Conservation (phyloP, 2,113 vertebrate genomes). For the Hyaena hyaena region DNA sequence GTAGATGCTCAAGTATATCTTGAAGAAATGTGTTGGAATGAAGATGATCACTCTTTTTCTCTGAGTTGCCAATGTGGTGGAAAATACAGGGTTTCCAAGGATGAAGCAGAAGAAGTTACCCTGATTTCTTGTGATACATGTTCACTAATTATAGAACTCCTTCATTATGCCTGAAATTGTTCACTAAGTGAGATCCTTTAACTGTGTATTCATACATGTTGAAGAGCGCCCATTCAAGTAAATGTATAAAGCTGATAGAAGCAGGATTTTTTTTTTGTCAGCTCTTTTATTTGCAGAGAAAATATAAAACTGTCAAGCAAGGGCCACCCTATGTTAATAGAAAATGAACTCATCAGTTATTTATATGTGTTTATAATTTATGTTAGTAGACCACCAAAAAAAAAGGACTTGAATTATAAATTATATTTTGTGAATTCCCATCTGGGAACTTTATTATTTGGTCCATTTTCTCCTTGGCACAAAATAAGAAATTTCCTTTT, state of each 20-base stretch:
- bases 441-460: conserved; percentile 1
- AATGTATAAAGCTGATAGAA: neutral
- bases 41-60: conserved; percentile 77
- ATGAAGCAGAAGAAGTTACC: conserved; percentile 82
- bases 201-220: neutral
- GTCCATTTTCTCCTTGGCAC: conserved; percentile 26
- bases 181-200: neutral
- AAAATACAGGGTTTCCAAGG: conserved; percentile 83
- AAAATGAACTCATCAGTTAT: conserved; percentile 45
- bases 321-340: neutral
- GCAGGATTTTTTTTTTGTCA: neutral
- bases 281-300: conserved; percentile 29
- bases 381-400: neutral
- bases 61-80: conserved; percentile 88
- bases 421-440: conserved; percentile 19
- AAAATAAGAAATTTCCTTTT: conserved; percentile 24
- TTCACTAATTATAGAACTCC: conserved; percentile 87
- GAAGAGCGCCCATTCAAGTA: conserved; percentile 5
- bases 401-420: neutral
- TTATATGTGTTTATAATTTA: conserved; percentile 1
- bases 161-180: conserved; percentile 71
- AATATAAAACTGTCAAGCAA: neutral
- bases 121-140: conserved; percentile 88
- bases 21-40: conserved; percentile 89
- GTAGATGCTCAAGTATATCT: conserved; percentile 85